These are phyloP conservation scores for Acanthornis magna DNA, from an alignment of 2,797 vertebrate species.

Conservation along the genomic window DNA sequence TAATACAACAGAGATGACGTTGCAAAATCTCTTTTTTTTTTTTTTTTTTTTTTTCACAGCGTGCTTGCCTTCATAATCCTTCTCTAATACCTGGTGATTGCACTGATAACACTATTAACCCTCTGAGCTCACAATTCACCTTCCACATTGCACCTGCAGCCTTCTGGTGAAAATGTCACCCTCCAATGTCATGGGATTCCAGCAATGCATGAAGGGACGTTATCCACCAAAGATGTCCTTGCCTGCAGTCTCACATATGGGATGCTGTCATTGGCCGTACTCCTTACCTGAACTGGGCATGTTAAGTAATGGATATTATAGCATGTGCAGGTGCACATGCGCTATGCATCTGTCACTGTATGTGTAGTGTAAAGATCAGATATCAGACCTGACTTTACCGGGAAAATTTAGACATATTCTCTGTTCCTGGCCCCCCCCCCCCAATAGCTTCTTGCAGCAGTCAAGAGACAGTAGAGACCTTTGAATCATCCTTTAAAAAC, in stretches of 20 bases:
- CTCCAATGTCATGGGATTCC: not conserved
- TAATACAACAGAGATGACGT: not conserved
- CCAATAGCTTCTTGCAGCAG: not conserved
- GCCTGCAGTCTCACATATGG: not conserved
- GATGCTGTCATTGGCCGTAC: not conserved
- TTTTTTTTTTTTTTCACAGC: not conserved
- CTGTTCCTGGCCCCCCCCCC: not conserved
- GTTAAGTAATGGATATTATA: not conserved
- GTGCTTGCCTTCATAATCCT: not conserved
- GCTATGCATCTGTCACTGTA: not conserved
- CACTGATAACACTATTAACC: not conserved
- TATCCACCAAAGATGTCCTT: not conserved
- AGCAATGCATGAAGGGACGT: not conserved
- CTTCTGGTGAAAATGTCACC: not conserved
- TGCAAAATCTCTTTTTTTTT: not conserved
- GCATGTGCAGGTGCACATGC: not conserved
- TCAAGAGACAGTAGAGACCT: not conserved
- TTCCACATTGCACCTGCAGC: not conserved
- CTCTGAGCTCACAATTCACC: not conserved
- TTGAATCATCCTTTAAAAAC: conserved; percentile 13
- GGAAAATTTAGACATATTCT: not conserved
- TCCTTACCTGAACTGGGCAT: not conserved
- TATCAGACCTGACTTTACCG: not conserved
- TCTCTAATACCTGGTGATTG: not conserved
- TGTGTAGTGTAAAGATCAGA: not conserved